Conservation (phyloP, 2,888 invertebrate species). For the Dasypolia templi region DNA sequence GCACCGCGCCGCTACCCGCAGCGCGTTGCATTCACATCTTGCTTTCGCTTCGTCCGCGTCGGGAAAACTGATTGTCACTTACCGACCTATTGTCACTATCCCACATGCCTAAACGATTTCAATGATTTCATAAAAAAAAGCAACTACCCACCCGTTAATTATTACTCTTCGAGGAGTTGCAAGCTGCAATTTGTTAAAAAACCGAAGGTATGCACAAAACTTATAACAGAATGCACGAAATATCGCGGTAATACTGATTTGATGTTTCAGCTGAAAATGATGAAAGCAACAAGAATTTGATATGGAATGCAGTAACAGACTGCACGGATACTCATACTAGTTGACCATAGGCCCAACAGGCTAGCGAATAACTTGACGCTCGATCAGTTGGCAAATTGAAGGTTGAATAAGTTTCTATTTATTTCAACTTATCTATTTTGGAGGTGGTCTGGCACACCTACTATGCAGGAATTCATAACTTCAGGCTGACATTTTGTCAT, state of each 20-base stretch:
- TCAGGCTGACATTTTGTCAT: neutral
- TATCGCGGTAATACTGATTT: neutral
- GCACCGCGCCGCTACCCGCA: constrained; percentile 64
- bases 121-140: constrained; percentile 27
- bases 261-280: neutral
- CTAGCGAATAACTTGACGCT: neutral
- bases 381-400: neutral
- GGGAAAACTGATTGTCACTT: constrained; percentile 66
- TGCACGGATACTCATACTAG: neutral
- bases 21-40: constrained; percentile 54
- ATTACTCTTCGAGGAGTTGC: neutral
- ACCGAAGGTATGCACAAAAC: neutral
- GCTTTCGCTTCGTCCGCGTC: constrained; percentile 59
- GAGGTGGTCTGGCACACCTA: too few relatives aligned
- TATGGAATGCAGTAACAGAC: neutral
- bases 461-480: neutral
- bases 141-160: constrained; percentile 34
- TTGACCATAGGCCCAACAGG: neutral
- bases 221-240: neutral
- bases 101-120: constrained; percentile 26
- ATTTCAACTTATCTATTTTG: neutral
- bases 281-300: neutral
- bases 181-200: neutral
- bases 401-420: neutral
- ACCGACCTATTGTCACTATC: constrained; percentile 41